Base-by-base conservation (phyloP, 2,888 invertebrate genomes). In the Sinhomidia bicolor region DNA sequence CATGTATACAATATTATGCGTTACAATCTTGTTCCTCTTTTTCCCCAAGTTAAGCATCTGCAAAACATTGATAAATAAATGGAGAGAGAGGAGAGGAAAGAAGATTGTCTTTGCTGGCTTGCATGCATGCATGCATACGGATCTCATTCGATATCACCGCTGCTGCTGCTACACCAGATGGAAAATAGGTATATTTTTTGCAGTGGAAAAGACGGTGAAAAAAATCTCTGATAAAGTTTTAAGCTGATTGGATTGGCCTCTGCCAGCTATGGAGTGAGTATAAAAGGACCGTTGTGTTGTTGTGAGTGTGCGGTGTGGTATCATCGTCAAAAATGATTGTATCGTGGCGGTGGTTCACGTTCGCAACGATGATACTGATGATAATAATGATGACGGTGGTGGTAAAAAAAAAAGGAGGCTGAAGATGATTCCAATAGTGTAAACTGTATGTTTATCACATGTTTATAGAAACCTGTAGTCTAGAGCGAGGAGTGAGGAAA, bases 151-250 rank as follows among this genome's bases (percentile, higher is more conserved):
- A 10, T 14, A 60, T 62, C 62, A 23, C 36, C 41, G 20, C 5
- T 32, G 32, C 65, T 17, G 68, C n/a, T n/a, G 71, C 41, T 71
- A 1, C 29, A 71, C 23, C 57, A 65, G 65, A 81, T 81, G 65
- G 41, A 26, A 60, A 26, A 32, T 47, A 23, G 71, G 47, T 14
- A 41, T 4, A 47, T 0, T 44, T 12, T 20, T 36, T 68, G 68
- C 9, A 36, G 68, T 20, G 0, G 29, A n/a, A 23, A 74, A 51
- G 71, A 71, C 20, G 41, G 62, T 29, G 20, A 41, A 32, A 36
- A 79, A 82, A 82, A 82, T 68, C 51, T 82, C 32, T 82, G 82
- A 68, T 82, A 51, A 68, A 82, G 82, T 65, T 74, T 68, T 82
- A 68, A 82, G 82, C 68, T 68, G 65, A 82, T 79, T 74, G 74